Percentiles rank a stretch among this genome's conserved stretches.
These are phyloP conservation scores for Porites evermanni DNA, from an alignment of 92 coral and sea anemone genomes.

Conservation along the genomic window DNA sequence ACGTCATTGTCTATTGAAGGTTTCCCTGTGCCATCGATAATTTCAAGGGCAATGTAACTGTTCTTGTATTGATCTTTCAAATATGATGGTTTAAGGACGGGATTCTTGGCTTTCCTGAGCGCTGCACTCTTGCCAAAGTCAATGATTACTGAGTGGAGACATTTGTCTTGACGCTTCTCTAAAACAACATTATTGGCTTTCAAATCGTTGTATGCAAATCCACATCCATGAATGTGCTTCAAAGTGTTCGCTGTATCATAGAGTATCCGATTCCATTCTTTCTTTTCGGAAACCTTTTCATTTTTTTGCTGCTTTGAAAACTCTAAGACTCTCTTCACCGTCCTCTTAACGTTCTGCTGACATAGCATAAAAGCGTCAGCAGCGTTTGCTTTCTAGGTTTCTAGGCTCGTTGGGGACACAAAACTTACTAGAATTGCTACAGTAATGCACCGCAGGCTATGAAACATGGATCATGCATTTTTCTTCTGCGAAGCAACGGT, in stretches of 20 bases:
- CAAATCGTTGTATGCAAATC: slow-evolving; percentile 28
- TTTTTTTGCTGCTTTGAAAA: slow-evolving; percentile 46
- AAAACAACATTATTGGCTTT: slow-evolving; percentile 38
- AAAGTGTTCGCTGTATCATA: slow-evolving; percentile 37
- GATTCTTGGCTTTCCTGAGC: slow-evolving; percentile 18
- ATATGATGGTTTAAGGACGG: slow-evolving; percentile 10
- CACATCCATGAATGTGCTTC: slow-evolving; percentile 33
- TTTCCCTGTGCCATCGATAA: slow-evolving; percentile 39
- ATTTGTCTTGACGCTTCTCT: slow-evolving; percentile 29
- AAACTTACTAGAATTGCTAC: no score
- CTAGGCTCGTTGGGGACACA: no score
- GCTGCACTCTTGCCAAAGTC: slow-evolving; percentile 40
- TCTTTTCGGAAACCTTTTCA: neutral
- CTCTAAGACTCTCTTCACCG: slow-evolving; percentile 21
- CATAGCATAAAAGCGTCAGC: no score
- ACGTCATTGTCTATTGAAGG: slow-evolving; percentile 38
- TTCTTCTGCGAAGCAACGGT: no score
- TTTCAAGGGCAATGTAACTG: slow-evolving; percentile 40
- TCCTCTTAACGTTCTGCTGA: neutral
- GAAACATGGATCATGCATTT: no score
- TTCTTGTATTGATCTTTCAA: slow-evolving; percentile 17
- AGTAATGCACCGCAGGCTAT: no score
- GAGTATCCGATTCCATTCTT: slow-evolving; percentile 42
- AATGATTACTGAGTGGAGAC: slow-evolving; percentile 20
- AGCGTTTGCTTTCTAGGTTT: no score